Evolutionary conservation across 2,888 invertebrate species (phyloP).

Genomic region (Muschampia plurimacula): DNA sequence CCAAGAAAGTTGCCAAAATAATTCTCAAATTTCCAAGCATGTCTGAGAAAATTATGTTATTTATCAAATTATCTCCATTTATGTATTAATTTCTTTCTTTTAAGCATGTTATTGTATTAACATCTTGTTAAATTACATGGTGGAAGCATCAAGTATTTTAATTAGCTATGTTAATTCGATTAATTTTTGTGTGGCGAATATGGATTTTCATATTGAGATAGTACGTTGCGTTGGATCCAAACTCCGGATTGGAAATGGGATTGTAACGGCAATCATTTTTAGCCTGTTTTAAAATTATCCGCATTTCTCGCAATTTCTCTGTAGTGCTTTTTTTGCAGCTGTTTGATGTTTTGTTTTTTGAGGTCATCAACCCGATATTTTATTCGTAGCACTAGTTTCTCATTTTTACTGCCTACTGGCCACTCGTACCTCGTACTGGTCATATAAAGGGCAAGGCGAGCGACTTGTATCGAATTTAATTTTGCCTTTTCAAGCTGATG

Average conservation of each 20-base stretch:
- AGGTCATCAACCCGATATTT: slow-evolving; percentile 47
- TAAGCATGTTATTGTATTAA: no score
- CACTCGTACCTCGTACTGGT: neutral
- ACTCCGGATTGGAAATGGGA: slow-evolving; percentile 5
- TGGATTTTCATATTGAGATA: no score
- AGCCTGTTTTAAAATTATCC: slow-evolving; percentile 20
- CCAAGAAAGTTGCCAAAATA: no score
- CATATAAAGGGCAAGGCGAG: slow-evolving; percentile 26
- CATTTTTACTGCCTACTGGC: slow-evolving; percentile 22
- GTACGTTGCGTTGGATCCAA: no score
- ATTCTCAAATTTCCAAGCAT: no score
- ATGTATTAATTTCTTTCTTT: no score
- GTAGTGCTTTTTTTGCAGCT: slow-evolving; percentile 22
- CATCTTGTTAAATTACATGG: no score
- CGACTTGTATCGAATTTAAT: slow-evolving; percentile 25
- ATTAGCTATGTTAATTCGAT: no score
- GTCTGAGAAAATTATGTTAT: no score
- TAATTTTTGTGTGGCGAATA: no score
- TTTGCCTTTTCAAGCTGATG: slow-evolving; percentile 22
- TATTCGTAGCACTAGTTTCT: slow-evolving; percentile 31
- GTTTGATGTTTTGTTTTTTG: slow-evolving; percentile 47
- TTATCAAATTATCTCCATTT: no score
- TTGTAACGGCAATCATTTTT: slow-evolving; percentile 13
- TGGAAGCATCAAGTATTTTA: no score
- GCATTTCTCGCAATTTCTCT: neutral